A percentile compares a stretch with the other conserved stretches of the same genome.
Evolutionary conservation across 2,888 invertebrate genomes (phyloP).

Genomic region (Panorpa germanica): DNA sequence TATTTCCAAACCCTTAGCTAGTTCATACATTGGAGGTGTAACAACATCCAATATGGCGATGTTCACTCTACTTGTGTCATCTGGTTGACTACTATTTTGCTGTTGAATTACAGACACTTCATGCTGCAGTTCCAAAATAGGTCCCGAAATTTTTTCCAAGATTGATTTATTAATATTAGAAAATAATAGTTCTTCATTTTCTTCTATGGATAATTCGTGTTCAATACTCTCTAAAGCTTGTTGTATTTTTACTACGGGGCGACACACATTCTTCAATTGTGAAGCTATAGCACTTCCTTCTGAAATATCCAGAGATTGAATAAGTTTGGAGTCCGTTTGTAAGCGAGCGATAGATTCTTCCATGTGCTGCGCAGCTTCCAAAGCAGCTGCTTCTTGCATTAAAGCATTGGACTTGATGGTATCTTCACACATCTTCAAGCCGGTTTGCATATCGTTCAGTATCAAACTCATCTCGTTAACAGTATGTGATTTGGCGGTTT

Average conservation of each 20-base stretch:
- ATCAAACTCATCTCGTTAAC: slow-evolving; percentile 26
- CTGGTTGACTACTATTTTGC: slow-evolving; percentile 15
- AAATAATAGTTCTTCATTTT: slow-evolving; percentile 21
- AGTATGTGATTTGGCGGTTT: slow-evolving; percentile 21
- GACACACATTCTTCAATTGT: slow-evolving; percentile 20
- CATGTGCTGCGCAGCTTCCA: slow-evolving; percentile 23
- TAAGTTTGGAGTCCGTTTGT: slow-evolving; percentile 16
- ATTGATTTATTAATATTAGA: slow-evolving; percentile 20
- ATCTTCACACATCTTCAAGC: slow-evolving; percentile 30
- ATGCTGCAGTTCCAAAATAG: slow-evolving; percentile 18
- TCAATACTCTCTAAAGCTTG: slow-evolving; percentile 23
- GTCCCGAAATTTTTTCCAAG: slow-evolving; percentile 19
- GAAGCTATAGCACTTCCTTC: slow-evolving; percentile 21
- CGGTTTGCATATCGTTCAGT: slow-evolving; percentile 29
- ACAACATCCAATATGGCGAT: slow-evolving; percentile 43
- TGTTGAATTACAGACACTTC: slow-evolving; percentile 19
- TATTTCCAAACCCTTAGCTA: slow-evolving; percentile 36
- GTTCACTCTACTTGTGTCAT: slow-evolving; percentile 26
- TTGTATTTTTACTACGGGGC: slow-evolving; percentile 26
- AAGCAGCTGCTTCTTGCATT: slow-evolving; percentile 28
- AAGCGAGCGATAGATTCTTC: slow-evolving; percentile 22
- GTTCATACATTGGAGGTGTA: slow-evolving; percentile 39
- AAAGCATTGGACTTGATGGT: slow-evolving; percentile 33
- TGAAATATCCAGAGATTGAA: slow-evolving; percentile 15
- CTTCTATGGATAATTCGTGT: slow-evolving; percentile 21